These are phyloP conservation scores for Drosophila falleni DNA, from an alignment of 2,888 invertebrate genomes.

Conservation along the genomic window DNA sequence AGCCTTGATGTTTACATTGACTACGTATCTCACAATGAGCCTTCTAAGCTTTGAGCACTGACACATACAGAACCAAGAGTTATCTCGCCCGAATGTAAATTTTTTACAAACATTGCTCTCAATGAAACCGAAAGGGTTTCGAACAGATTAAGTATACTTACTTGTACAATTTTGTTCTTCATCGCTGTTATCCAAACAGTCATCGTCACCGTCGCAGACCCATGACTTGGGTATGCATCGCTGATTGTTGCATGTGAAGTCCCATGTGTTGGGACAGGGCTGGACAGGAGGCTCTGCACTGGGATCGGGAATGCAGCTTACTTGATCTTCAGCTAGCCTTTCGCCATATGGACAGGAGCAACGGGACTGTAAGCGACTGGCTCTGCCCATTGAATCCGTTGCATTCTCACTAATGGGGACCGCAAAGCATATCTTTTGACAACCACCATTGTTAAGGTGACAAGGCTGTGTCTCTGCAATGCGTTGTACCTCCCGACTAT, in stretches of 20 bases:
- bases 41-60: neutral
- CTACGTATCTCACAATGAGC: too few species aligned
- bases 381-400: conserved; percentile 82
- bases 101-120: neutral
- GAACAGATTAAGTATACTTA: conserved; percentile 85
- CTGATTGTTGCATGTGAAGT: conserved; percentile 97
- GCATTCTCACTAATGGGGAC: conserved; percentile 86
- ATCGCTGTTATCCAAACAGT: conserved; percentile 97
- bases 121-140: neutral
- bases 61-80: neutral
- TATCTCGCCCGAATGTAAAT: neutral
- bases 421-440: conserved; percentile 98
- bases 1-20: too few species aligned
- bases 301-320: conserved; percentile 92
- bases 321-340: conserved; percentile 90
- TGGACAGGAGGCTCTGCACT: conserved; percentile 94
- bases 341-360: conserved; percentile 98
- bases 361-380: conserved; percentile 87
- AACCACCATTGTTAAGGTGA: conserved; percentile 93
- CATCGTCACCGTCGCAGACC: conserved; percentile 98
- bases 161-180: conserved; percentile 98
- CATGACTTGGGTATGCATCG: conserved; percentile 96
- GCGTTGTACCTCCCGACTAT: conserved; percentile 91
- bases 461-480: conserved; percentile 93
- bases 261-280: conserved; percentile 96